Percentiles rank a stretch among this genome's conserved stretches.
Conservation (phyloP, 1,140 invertebrate genomes). For the Drosophila persimilis region DNA sequence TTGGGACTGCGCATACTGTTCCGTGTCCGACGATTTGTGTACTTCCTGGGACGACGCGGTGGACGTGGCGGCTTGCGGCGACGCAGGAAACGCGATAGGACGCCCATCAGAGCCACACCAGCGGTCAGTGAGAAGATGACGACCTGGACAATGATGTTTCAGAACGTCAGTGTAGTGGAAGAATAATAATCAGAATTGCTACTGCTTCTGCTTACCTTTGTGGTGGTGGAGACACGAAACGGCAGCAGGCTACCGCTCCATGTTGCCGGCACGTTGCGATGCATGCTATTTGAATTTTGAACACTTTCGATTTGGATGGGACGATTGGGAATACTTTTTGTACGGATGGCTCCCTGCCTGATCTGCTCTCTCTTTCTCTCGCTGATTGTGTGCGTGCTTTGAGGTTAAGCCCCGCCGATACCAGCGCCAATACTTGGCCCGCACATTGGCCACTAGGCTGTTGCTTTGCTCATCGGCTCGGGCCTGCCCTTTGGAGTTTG, state of each 20-base stretch:
- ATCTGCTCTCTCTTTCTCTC: too few relatives aligned
- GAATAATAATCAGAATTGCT: background rate
- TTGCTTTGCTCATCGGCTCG: slow-evolving; percentile 1
- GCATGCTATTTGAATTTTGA: slow-evolving; percentile 40
- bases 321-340: background rate
- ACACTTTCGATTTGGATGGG: background rate
- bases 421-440: slow-evolving; percentile 27
- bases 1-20: slow-evolving; percentile 87
- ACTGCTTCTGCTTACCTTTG: slow-evolving; percentile 48
- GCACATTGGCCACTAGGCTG: slow-evolving; percentile 46
- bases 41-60: slow-evolving; percentile 83
- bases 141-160: slow-evolving; percentile 66
- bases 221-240: slow-evolving; percentile 69
- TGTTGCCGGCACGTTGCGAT: slow-evolving; percentile 51
- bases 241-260: slow-evolving; percentile 54
- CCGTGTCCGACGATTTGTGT: slow-evolving; percentile 84
- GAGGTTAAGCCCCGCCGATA: slow-evolving; percentile 49
- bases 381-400: slow-evolving; percentile 40
- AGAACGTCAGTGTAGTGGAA: background rate
- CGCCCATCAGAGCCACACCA: slow-evolving; percentile 85
- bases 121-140: slow-evolving; percentile 84
- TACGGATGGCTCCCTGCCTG: slow-evolving; percentile 1
- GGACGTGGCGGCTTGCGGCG: slow-evolving; percentile 85
- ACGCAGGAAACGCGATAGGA: slow-evolving; percentile 86
- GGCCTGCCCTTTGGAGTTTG: too few relatives aligned